Conservation (phyloP, 2,888 invertebrate genomes). For the Ochropacha duplaris region DNA sequence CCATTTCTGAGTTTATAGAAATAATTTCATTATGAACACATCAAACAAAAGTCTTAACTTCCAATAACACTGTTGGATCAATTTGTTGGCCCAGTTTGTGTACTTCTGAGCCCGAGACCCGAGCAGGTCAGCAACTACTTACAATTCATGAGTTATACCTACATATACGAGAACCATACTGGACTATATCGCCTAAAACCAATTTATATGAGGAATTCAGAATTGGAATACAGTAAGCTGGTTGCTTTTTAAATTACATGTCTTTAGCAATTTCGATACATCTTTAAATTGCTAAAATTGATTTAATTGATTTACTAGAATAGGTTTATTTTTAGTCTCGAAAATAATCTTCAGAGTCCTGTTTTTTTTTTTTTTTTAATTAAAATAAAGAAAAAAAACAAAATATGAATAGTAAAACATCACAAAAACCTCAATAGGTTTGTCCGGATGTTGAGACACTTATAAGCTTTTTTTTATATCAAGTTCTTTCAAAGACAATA, state of each 20-base stretch:
- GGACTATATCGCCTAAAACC: conserved; percentile 44
- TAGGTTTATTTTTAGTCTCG: not conserved
- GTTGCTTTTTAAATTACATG: not conserved
- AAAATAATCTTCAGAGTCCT: too few relatives aligned
- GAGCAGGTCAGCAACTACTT: conserved; percentile 44
- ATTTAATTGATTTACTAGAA: not conserved
- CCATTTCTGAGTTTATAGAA: not conserved
- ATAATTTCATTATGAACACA: not conserved
- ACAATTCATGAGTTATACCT: conserved; percentile 50
- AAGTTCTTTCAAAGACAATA: too few relatives aligned
- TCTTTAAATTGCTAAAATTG: not conserved
- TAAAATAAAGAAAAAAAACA: too few relatives aligned
- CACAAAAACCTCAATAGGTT: too few relatives aligned
- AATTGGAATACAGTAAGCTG: conserved; percentile 15
- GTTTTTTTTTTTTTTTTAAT: too few relatives aligned
- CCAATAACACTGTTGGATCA: conserved; percentile 19
- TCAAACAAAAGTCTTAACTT: not conserved
- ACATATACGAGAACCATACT: too few relatives aligned
- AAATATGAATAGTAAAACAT: too few relatives aligned
- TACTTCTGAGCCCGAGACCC: conserved; percentile 10
- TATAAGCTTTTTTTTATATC: too few relatives aligned
- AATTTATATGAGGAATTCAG: conserved; percentile 38
- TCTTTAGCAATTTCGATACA: not conserved
- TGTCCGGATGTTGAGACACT: too few relatives aligned
- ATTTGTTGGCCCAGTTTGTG: conserved; percentile 27